A percentile compares a stretch with the other conserved stretches of the same genome.
These are phyloP conservation scores for Synergus laeviventris DNA, from an alignment of 2,888 invertebrate genomes.

Conservation along the genomic window DNA sequence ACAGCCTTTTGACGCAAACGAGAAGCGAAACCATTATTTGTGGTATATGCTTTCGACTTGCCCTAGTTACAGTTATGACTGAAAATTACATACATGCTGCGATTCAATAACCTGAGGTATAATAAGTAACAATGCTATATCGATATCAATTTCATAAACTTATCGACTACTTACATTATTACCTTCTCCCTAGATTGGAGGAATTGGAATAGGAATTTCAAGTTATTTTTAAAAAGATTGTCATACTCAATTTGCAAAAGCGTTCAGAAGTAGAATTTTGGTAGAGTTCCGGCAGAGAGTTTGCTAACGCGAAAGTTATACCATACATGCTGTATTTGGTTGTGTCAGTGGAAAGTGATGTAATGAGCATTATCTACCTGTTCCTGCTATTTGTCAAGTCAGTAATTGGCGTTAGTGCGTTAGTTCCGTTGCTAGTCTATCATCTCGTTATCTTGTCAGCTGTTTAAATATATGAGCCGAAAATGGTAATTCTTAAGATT, in stretches of 20 bases:
- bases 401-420: constrained; percentile 25
- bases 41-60: neutral
- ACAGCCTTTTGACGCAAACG: neutral
- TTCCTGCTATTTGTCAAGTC: constrained; percentile 35
- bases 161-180: neutral
- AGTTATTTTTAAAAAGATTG: neutral
- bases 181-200: neutral
- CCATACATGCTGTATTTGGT: too few species aligned
- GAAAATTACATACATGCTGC: neutral
- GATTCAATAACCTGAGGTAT: neutral
- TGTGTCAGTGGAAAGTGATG: constrained; percentile 27
- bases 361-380: constrained; percentile 21
- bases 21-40: neutral
- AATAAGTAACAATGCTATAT: neutral
- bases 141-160: neutral
- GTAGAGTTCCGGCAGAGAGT: neutral
- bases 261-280: neutral
- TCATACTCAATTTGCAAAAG: neutral
- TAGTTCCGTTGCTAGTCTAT: neutral
- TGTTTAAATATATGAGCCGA: neutral
- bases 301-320: too few species aligned
- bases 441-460: neutral
- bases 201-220: too few species aligned
- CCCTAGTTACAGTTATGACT: neutral
- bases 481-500: neutral